phyloP scores from a whole-genome alignment of 2,888 invertebrate genomes.

The Clunio marinus region DNA sequence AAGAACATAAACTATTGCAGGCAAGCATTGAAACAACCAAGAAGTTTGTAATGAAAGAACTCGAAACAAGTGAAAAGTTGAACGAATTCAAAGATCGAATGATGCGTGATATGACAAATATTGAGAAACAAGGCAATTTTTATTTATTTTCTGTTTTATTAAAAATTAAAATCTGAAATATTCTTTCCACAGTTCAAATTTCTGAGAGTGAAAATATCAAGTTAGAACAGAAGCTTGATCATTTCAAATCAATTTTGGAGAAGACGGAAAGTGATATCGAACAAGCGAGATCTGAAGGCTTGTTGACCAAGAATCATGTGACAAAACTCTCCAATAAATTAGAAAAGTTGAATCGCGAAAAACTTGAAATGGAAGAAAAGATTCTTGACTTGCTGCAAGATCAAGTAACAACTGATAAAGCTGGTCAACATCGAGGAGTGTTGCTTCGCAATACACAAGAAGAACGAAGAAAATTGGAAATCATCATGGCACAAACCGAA shows the following conservation, averaged over 20 bases:
- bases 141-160: background rate
- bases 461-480: constrained; percentile 50
- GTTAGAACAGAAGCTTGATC: constrained; percentile 56
- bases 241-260: constrained; percentile 57
- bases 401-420: constrained; percentile 65
- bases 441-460: constrained; percentile 52
- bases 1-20: constrained; percentile 56
- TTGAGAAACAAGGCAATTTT: constrained; percentile 51
- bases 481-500: constrained; percentile 52
- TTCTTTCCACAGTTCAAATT: constrained; percentile 53
- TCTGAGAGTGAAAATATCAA: constrained; percentile 55
- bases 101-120: constrained; percentile 55
- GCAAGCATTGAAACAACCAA: constrained; percentile 63
- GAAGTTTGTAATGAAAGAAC: constrained; percentile 62
- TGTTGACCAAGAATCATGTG: constrained; percentile 45
- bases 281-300: constrained; percentile 52
- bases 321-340: constrained; percentile 49
- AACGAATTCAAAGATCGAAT: constrained; percentile 59
- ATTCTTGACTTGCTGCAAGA: constrained; percentile 63
- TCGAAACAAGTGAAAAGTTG: constrained; percentile 62
- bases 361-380: constrained; percentile 60
- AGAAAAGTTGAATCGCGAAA: constrained; percentile 55
- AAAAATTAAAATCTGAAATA: constrained; percentile 44
- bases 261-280: constrained; percentile 61
- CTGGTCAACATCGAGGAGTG: constrained; percentile 54